Evolutionary conservation across 2,113 vertebrate genomes (phyloP).

Genomic region (Chamaetylas fuelleborni): DNA sequence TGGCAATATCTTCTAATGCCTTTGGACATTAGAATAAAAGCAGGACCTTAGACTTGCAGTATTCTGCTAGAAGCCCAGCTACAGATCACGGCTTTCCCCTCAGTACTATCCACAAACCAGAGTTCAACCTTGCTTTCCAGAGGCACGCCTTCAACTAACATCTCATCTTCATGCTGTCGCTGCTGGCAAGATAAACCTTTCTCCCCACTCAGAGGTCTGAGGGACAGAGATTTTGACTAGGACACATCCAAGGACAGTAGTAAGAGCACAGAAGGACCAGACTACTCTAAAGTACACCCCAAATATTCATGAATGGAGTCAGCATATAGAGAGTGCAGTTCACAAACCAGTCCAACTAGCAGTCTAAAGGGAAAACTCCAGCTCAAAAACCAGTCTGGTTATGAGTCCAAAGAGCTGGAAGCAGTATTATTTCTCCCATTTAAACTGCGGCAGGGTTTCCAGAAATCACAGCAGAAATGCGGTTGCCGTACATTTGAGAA

Average conservation of each 20-base stretch:
- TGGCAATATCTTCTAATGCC: neutral
- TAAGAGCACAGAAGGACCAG: neutral
- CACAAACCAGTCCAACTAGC: neutral
- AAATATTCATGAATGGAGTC: neutral
- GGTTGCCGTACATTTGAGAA: conserved; percentile 6
- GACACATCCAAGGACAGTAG: neutral
- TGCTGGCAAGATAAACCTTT: neutral
- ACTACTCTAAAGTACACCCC: neutral
- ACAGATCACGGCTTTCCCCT: neutral
- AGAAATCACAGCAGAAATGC: conserved; percentile 30
- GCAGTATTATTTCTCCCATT: neutral
- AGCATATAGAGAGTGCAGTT: neutral
- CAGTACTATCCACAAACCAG: neutral
- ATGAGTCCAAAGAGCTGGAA: neutral
- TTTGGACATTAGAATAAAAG: neutral
- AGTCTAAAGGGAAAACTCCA: neutral
- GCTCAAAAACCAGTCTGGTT: neutral
- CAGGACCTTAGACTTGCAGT: neutral
- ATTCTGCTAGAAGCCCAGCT: neutral
- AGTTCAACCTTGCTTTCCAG: neutral
- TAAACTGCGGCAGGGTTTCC: neutral
- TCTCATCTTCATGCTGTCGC: neutral
- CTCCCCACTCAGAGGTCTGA: accelerated
- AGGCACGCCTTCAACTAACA: neutral
- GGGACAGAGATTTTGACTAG: neutral